phyloP scores from a whole-genome alignment of 2,888 invertebrate species.

The Brenthis hecate region DNA sequence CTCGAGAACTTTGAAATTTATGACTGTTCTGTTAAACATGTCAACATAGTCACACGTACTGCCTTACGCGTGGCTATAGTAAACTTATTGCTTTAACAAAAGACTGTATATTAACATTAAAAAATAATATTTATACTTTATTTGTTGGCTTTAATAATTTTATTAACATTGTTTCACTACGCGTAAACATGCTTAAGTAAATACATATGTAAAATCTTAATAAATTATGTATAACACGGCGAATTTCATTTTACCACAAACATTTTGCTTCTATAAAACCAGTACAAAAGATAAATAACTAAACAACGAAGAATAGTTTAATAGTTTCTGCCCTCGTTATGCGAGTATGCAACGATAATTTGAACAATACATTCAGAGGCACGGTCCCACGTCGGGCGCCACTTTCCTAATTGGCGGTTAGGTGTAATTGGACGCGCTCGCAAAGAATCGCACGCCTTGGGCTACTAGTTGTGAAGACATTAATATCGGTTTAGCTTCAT shows the following conservation, averaged over 20 bases:
- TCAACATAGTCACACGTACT: slow-evolving; percentile 22
- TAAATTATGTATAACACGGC: no score
- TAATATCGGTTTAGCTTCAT: slow-evolving; percentile 30
- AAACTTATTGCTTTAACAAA: not conserved
- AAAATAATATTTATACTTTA: not conserved
- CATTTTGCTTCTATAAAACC: not conserved
- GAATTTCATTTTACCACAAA: not conserved
- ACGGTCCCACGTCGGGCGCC: slow-evolving; percentile 57
- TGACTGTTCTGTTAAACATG: slow-evolving; percentile 24
- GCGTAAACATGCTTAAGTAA: no score
- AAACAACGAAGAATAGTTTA: slow-evolving; percentile 5
- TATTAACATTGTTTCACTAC: no score
- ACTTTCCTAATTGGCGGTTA: slow-evolving; percentile 55
- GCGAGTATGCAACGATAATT: slow-evolving; percentile 46
- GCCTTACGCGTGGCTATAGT: not conserved
- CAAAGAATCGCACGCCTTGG: slow-evolving; percentile 37
- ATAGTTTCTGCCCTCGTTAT: slow-evolving; percentile 11
- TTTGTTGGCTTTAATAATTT: not conserved
- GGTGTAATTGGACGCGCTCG: slow-evolving; percentile 51
- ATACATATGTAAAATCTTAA: no score
- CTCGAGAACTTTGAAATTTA: slow-evolving; percentile 24
- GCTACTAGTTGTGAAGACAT: slow-evolving; percentile 37
- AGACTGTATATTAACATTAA: not conserved
- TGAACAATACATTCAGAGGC: slow-evolving; percentile 55
- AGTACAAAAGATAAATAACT: not conserved